phyloP scores from a whole-genome alignment of 2,888 invertebrate species.

The Philereme vetulata region DNA sequence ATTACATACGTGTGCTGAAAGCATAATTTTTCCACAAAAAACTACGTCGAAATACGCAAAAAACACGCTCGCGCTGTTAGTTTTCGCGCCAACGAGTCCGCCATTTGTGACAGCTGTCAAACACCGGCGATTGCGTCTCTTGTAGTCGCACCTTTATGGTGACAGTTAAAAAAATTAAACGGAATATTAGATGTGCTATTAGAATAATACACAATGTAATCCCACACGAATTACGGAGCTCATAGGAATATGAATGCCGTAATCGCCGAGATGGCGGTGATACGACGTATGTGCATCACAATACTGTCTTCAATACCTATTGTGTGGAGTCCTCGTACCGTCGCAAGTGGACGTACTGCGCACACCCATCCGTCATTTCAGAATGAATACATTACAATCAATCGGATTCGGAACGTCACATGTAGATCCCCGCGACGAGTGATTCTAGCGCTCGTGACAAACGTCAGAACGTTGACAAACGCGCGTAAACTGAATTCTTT shows the following conservation, averaged over 20 bases:
- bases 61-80: conserved; percentile 68
- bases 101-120: conserved; percentile 81
- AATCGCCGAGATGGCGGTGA: conserved; percentile 71
- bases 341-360: conserved; percentile 59
- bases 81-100: conserved; percentile 72
- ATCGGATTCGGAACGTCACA: conserved; percentile 69
- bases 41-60: conserved; percentile 65
- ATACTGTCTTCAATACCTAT: conserved; percentile 77
- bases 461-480: conserved; percentile 68
- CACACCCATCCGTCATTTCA: conserved; percentile 73
- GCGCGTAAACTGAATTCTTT: conserved; percentile 46
- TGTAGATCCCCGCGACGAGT: conserved; percentile 63
- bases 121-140: conserved; percentile 67
- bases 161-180: conserved; percentile 35
- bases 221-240: conserved; percentile 72
- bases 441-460: conserved; percentile 64
- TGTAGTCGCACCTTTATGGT: conserved; percentile 60
- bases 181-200: conserved; percentile 52
- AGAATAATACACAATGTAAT: conserved; percentile 73
- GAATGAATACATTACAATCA: conserved; percentile 73
- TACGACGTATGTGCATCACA: conserved; percentile 57
- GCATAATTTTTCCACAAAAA: conserved; percentile 76
- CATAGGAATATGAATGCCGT: conserved; percentile 70
- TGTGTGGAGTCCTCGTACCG: conserved; percentile 62
- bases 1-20: conserved; percentile 80